These are phyloP conservation scores for Orchestia grillus DNA, from an alignment of 1,140 invertebrate genomes.

Conservation along the genomic window DNA sequence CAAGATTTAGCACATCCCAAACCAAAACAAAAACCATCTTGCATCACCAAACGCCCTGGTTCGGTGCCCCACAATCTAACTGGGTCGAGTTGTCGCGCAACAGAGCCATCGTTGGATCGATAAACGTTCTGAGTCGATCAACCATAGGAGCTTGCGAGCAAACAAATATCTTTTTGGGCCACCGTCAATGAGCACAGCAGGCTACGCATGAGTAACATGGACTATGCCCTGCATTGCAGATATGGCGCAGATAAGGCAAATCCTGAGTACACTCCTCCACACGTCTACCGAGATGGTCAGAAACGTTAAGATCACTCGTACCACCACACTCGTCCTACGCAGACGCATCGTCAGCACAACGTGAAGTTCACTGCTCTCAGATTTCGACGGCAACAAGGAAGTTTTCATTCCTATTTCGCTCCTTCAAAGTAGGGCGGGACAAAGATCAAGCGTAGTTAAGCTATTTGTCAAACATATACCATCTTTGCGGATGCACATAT, in stretches of 20 bases:
- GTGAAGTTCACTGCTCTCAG: no score
- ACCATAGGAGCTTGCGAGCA: background rate
- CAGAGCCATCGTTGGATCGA: background rate
- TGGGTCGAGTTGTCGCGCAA: background rate
- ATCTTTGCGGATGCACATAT: no score
- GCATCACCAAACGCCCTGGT: background rate
- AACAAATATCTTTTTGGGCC: no score
- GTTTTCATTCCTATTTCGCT: no score
- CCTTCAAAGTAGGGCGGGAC: no score
- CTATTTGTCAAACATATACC: no score
- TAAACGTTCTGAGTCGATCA: background rate
- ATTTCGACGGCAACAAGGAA: no score
- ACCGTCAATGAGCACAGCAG: no score
- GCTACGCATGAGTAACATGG: background rate
- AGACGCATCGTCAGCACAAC: background rate
- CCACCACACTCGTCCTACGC: background rate
- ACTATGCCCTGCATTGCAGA: background rate
- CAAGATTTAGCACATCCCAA: background rate
- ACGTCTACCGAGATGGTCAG: background rate
- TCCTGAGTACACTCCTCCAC: background rate
- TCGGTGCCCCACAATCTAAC: background rate
- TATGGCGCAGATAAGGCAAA: background rate
- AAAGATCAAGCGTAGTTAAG: no score
- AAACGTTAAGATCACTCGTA: background rate
- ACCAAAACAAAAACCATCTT: background rate